Evolutionary conservation across 2,888 invertebrate species (phyloP), one percentile per base, ranked within the genome.

Genomic region (Acleris laterana): DNA sequence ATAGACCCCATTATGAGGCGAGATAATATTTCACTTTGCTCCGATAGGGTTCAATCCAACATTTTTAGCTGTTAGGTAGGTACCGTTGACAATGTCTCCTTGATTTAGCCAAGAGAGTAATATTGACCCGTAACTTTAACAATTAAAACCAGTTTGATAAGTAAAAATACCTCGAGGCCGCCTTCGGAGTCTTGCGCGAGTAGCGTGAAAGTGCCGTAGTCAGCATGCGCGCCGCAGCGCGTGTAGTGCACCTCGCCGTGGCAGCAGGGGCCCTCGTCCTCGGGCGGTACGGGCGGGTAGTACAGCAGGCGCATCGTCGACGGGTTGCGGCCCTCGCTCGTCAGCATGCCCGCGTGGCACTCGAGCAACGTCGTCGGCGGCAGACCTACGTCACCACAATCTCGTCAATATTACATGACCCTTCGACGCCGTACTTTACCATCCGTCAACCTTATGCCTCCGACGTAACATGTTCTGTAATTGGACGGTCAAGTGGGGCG

Each of bases 191-290:
- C 96, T 87, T 96, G 94, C 46, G 96, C 94, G 51, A 96, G 89
- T 68, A 97, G 88, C 17, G 96, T 96, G 81, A 97, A 95, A 56
- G 96, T 96, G 70, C 96, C 96, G 72, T 95, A 95, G 84, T 97
- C 96, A 25, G 95, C 94, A 81, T 96, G 96, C 1, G 95, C 95
- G 1, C 95, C 95, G 78, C 95, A 96, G 48, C 96, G 93, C 49
- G 95, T 95, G 85, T 93, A 93, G 63, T 84, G 81, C 69, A 81
- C 81, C 70, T 85, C 80, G 66, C 75, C 75, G 68, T 78, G 77
- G 70, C 86, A 83, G 73, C 93, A 88, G 9, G 93, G 92, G 56
- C 93, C 92, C 66, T 93, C 94, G 77, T 94, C 94, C 70, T 94
- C 94, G 16, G 94, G 94, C 20, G 94, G 93, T 51, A 95, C 91